Conservation (phyloP, 1,140 invertebrate genomes). For the Drosophila pruinosa region DNA sequence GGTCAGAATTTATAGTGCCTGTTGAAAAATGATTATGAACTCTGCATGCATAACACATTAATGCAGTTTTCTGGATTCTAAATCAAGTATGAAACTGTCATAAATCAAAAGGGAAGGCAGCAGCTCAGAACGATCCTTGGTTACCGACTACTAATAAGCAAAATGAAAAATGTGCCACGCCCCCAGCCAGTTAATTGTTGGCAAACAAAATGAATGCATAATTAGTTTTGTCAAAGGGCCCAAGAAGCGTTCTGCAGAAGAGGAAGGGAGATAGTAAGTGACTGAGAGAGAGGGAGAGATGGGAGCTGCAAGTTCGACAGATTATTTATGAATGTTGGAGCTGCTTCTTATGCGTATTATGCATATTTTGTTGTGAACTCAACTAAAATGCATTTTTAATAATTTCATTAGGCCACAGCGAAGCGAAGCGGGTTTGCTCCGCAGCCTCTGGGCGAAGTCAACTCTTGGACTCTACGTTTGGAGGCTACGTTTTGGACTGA, state of each 20-base stretch:
- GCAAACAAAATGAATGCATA: constrained; percentile 81
- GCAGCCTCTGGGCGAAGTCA: constrained; percentile 6
- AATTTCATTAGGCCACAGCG: constrained; percentile 73
- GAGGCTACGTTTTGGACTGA: not conserved
- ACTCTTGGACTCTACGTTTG: not conserved
- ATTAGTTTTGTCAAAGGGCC: constrained; percentile 66
- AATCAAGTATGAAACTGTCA: constrained; percentile 31
- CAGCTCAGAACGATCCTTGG: not conserved
- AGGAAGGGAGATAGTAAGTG: not conserved
- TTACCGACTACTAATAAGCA: constrained; percentile 66
- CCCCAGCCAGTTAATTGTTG: constrained; percentile 74
- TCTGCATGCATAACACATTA: not conserved
- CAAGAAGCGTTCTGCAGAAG: constrained; percentile 5
- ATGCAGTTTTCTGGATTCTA: not conserved
- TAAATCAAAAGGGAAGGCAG: constrained; percentile 50
- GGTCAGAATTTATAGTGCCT: constrained; percentile 9
- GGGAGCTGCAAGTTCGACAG: constrained; percentile 14
- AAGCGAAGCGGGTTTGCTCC: constrained; percentile 25
- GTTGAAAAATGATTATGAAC: not conserved
- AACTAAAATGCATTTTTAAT: constrained; percentile 74
- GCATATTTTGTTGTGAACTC: constrained; percentile 18
- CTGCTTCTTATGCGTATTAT: constrained; percentile 52
- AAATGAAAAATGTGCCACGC: constrained; percentile 78
- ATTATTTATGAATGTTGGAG: constrained; percentile 63
- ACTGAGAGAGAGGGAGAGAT: not conserved